Conservation (phyloP, 2,113 vertebrate genomes). For the Myxocyprinus asiaticus region DNA sequence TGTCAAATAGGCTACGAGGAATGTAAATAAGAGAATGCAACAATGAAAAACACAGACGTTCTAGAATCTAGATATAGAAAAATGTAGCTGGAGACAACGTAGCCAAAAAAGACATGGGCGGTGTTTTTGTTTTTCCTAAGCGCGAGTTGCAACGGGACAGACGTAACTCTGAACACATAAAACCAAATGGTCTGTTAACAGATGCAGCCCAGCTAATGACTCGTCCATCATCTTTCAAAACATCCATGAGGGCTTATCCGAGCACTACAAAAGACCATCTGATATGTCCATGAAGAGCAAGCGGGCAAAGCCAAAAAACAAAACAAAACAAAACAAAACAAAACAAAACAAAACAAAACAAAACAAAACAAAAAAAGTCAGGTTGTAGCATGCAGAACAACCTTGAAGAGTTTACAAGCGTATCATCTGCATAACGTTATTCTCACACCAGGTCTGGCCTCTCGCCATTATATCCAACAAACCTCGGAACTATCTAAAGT, state of each 20-base stretch:
- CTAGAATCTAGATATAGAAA: not conserved
- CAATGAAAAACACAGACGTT: not conserved
- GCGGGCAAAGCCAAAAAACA: too few species aligned
- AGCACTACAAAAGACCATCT: constrained; percentile 19
- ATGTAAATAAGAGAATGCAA: not conserved
- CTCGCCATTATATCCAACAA: too few species aligned
- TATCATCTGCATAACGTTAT: not conserved
- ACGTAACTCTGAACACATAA: not conserved
- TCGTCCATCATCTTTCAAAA: constrained; percentile 1
- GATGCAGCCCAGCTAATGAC: constrained; percentile 26
- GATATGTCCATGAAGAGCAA: not conserved
- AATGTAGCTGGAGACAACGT: not conserved
- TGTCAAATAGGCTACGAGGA: not conserved
- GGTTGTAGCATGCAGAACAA: constrained; percentile 23
- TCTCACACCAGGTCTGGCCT: not conserved
- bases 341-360: not conserved
- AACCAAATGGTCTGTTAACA: constrained; percentile 13
- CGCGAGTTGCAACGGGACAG: not conserved
- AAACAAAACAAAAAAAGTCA: not conserved
- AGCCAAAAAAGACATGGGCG: not conserved
- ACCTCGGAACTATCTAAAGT: too few species aligned
- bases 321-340: not conserved
- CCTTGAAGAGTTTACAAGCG: not conserved
- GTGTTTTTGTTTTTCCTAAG: not conserved
- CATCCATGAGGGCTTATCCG: constrained; percentile 22